Base-by-base conservation (phyloP, 2,797 vertebrate genomes). In the Sebastolobus altivelis region DNA sequence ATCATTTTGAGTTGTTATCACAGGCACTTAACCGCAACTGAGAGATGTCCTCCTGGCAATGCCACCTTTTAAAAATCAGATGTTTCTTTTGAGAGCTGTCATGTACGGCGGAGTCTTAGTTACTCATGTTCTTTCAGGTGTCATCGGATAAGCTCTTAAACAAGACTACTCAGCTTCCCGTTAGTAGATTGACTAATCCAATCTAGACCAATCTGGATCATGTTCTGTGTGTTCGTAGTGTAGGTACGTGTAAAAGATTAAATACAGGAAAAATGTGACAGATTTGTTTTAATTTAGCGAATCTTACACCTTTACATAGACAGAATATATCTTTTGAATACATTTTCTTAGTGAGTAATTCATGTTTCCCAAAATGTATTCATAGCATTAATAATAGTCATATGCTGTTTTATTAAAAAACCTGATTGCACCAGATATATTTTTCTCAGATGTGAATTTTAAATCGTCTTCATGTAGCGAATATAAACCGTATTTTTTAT, bases 1-100 rank as follows among this genome's bases (percentile, higher is more conserved):
- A 89, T 84, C 72, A 81, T 59, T 63, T 25, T 33, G 63, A 84
- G 79, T 65, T 82, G 65, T 91, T 89, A 84, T 80, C 66, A 38
- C 35, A 82, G 68, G 72, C 78, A 65, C 75, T 71, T 63, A 82
- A 88, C 82, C 72, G 69, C 74, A 85, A 33, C 74, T 61, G 16
- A 81, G 66, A 69, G 68, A 59, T 9, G 63, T 61, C 52, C 61
- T 61, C 46, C 61, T 27, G 35, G 54, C 67, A 18, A 14, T 31
- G 20, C 77, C 73, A 73, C 46, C 71, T 75, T 46, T 46, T 87
- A 65, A 89, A 72, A 86, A 81, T 84, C 75, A 35, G 72, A 16
- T 70, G 52, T 74, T 83, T 80, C 6, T 69, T 86, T 58, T 77
- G 54, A 85, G 76, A 37, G 65, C 68, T 79, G 81, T 81, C 75